phyloP scores from a whole-genome alignment of 2,888 invertebrate species.

The Poecilobothrus nobilitatus region DNA sequence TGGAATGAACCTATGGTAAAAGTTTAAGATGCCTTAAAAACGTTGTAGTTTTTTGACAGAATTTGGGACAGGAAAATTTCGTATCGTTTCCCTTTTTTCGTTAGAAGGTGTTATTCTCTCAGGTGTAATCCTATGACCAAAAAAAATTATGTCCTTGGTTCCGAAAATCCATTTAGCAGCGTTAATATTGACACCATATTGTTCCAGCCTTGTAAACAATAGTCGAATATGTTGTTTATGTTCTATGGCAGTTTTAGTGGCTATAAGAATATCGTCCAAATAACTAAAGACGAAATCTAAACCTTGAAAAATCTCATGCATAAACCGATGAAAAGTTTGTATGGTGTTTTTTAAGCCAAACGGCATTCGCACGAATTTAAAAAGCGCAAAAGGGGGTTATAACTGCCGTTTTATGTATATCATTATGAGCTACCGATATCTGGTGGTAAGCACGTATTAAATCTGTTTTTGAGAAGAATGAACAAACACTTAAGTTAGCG shows the following conservation, averaged over 20 bases:
- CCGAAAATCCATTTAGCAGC: conserved; percentile 16
- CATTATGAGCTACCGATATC: neutral
- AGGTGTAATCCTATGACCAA: conserved; percentile 7
- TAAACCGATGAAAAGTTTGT: conserved; percentile 31
- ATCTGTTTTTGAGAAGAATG: conserved; percentile 27
- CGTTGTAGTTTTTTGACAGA: neutral
- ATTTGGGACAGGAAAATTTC: neutral
- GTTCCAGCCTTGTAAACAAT: conserved; percentile 21
- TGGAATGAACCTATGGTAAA: conserved; percentile 16
- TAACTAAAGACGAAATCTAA: conserved; percentile 25
- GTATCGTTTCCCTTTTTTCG: conserved; percentile 16
- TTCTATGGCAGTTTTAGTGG: conserved; percentile 20
- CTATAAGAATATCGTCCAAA: conserved; percentile 27
- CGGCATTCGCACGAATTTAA: conserved; percentile 29
- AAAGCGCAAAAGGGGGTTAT: conserved; percentile 34
- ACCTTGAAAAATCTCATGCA: conserved; percentile 26
- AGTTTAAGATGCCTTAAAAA: conserved; percentile 21
- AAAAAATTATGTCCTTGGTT: neutral
- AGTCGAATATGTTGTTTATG: conserved; percentile 23
- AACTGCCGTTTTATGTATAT: conserved; percentile 21
- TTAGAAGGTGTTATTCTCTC: conserved; percentile 12
- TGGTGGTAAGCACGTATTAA: conserved; percentile 28
- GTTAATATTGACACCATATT: conserved; percentile 25
- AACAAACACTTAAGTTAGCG: conserved; percentile 18
- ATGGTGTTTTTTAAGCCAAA: conserved; percentile 33